Conservation (phyloP, 2,888 invertebrate species). For the Aradus depressus region DNA sequence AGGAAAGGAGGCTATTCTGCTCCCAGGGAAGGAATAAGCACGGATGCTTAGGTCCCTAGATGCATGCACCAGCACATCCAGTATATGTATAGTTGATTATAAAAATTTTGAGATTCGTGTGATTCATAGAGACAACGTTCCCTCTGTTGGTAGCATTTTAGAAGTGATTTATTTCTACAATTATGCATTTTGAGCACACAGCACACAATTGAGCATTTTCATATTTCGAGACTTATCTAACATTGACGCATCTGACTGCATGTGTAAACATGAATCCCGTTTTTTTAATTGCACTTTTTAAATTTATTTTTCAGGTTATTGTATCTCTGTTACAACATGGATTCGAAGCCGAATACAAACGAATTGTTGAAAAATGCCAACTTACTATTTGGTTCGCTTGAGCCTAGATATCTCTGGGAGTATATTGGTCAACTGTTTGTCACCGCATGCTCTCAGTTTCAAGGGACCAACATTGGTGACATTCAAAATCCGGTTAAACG, state of each 20-base stretch:
- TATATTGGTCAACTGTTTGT: conserved; percentile 57
- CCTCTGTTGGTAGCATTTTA: too few relatives aligned
- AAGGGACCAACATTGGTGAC: conserved; percentile 25
- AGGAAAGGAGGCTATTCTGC: too few relatives aligned
- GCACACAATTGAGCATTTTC: too few relatives aligned
- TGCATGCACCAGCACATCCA: too few relatives aligned
- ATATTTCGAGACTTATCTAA: too few relatives aligned
- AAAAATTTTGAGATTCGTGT: too few relatives aligned
- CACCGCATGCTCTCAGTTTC: conserved; percentile 41
- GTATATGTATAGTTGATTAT: too few relatives aligned
- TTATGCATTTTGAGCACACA: too few relatives aligned
- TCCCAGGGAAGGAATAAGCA: too few relatives aligned
- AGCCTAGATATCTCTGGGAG: conserved; percentile 77
- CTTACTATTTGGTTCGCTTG: conserved; percentile 67
- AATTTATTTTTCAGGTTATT: conserved; percentile 28
- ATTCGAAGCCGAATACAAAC: conserved; percentile 34
- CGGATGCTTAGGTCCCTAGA: too few relatives aligned
- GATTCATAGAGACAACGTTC: too few relatives aligned
- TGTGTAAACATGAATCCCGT: neutral
- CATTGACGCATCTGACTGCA: neutral
- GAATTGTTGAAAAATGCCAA: conserved; percentile 77
- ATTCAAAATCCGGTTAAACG: conserved; percentile 36
- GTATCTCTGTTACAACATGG: conserved; percentile 31
- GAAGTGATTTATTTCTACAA: too few relatives aligned
- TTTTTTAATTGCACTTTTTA: neutral